These are phyloP conservation scores for Hycleus cichorii DNA, from an alignment of 1,140 invertebrate species.

Conservation along the genomic window DNA sequence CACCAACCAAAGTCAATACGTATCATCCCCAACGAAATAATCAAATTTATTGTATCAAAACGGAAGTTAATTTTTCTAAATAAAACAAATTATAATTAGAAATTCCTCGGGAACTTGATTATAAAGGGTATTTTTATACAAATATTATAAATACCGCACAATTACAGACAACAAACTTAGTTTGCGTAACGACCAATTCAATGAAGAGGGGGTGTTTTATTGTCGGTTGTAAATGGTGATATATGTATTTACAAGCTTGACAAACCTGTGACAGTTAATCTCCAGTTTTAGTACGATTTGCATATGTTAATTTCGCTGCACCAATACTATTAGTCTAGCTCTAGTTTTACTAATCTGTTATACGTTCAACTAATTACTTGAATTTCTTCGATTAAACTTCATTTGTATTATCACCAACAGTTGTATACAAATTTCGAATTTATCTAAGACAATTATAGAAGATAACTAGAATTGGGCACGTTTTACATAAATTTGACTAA, in stretches of 20 bases:
- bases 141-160: neutral
- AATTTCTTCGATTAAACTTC: constrained; percentile 14
- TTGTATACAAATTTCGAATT: too few relatives aligned
- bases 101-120: neutral
- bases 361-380: constrained; percentile 17
- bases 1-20: constrained; percentile 6
- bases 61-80: constrained; percentile 3
- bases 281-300: constrained; percentile 29
- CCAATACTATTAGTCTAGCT: constrained; percentile 13
- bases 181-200: constrained; percentile 9
- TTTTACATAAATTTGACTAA: too few relatives aligned
- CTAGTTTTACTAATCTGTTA: constrained; percentile 19
- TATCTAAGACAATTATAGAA: too few relatives aligned
- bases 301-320: constrained; percentile 30
- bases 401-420: too few relatives aligned
- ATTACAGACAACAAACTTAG: neutral
- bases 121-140: too few relatives aligned
- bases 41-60: constrained; percentile 3
- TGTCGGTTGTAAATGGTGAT: constrained; percentile 6
- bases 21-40: constrained; percentile 1
- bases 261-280: constrained; percentile 34
- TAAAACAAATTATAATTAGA: neutral
- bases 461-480: too few relatives aligned
- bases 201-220: constrained; percentile 4
- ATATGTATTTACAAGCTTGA: constrained; percentile 21